Evolutionary conservation across 2,113 vertebrate species (phyloP).

Genomic region (Clarias batrachus): DNA sequence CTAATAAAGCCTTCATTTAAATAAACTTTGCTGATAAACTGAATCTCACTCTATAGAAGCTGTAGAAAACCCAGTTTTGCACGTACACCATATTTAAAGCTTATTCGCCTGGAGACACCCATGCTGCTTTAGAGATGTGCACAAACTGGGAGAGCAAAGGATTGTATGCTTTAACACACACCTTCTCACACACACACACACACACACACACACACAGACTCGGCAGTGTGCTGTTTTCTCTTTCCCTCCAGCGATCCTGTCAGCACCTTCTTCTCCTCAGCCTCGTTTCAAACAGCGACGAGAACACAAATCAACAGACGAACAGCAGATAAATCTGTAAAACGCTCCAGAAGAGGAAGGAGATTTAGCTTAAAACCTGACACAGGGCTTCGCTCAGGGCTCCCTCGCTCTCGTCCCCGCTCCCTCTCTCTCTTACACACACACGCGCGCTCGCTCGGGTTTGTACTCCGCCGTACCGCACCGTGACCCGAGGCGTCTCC

Average conservation of each 20-base stretch:
- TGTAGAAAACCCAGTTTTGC: not conserved
- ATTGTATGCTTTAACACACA: not conserved
- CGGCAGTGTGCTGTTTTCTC: constrained; percentile 9
- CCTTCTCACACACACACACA: constrained; percentile 2
- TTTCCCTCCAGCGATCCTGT: constrained; percentile 41
- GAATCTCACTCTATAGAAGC: not conserved
- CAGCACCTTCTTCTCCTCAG: constrained; percentile 38
- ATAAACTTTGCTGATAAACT: not conserved
- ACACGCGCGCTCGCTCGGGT: not conserved
- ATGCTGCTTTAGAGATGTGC: not conserved
- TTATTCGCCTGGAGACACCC: not conserved
- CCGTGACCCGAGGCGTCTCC: constrained; percentile 23
- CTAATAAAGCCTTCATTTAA: not conserved
- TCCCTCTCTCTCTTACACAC: not conserved
- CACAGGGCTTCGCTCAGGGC: not conserved
- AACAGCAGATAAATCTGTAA: constrained; percentile 27
- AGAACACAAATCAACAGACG: constrained; percentile 41
- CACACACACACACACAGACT: constrained; percentile 24
- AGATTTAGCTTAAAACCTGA: constrained; percentile 29
- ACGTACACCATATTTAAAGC: not conserved
- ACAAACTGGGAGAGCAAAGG: not conserved
- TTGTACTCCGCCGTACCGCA: not conserved
- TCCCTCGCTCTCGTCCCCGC: not conserved
- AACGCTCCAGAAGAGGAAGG: constrained; percentile 16
- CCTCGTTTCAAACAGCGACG: constrained; percentile 14